phyloP scores from a whole-genome alignment of 2,888 invertebrate genomes.

The Phaonia tiefii region DNA sequence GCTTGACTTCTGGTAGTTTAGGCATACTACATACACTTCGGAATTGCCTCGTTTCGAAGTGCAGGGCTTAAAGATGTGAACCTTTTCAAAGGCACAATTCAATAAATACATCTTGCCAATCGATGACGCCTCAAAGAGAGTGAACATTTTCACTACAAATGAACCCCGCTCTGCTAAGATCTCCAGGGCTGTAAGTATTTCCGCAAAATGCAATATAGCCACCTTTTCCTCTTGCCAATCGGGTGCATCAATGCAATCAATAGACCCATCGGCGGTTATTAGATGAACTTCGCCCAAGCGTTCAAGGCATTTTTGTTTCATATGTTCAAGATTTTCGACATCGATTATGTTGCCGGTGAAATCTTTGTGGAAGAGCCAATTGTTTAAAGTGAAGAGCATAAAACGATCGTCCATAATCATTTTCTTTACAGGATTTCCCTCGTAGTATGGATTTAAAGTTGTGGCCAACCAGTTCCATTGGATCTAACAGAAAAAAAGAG shows the following conservation, averaged over 20 bases:
- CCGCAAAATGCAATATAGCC: slow-evolving; percentile 90
- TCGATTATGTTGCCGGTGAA: slow-evolving; percentile 92
- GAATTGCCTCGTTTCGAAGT: slow-evolving; percentile 98
- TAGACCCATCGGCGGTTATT: slow-evolving; percentile 96
- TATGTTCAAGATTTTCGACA: slow-evolving; percentile 84
- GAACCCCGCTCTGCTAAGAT: slow-evolving; percentile 87
- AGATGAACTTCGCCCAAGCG: slow-evolving; percentile 83
- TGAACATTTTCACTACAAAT: slow-evolving; percentile 94
- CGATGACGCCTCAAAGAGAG: slow-evolving; percentile 91
- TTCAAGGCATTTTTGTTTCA: slow-evolving; percentile 82
- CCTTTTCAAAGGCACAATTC: slow-evolving; percentile 86
- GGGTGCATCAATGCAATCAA: slow-evolving; percentile 92
- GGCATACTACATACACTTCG: slow-evolving; percentile 92
- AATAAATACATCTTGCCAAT: slow-evolving; percentile 90
- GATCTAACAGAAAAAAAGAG: slow-evolving; percentile 76
- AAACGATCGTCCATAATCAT: slow-evolving; percentile 90
- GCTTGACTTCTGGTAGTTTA: slow-evolving; percentile 77
- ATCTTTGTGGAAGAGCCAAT: slow-evolving; percentile 94
- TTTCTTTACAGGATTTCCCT: slow-evolving; percentile 87
- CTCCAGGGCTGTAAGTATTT: slow-evolving; percentile 88
- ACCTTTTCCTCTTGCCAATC: slow-evolving; percentile 93
- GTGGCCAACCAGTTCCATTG: slow-evolving; percentile 92
- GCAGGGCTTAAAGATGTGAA: slow-evolving; percentile 91
- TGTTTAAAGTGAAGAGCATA: slow-evolving; percentile 87
- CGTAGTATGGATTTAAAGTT: slow-evolving; percentile 95